Evolutionary conservation across 2,888 invertebrate genomes (phyloP).

Genomic region (Cheilosia vernalis): DNA sequence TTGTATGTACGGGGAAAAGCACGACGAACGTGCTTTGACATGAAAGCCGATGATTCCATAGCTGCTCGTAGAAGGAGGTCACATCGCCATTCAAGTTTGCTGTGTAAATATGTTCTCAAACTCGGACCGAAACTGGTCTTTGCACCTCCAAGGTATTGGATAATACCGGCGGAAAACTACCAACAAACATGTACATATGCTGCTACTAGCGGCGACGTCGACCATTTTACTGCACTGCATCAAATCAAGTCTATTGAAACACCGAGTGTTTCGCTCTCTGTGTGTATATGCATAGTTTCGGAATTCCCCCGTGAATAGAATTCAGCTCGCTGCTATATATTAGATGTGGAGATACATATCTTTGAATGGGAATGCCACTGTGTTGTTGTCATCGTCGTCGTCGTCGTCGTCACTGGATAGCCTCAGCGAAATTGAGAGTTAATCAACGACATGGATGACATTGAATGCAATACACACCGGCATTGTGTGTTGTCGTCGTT

Average conservation of each 20-base stretch:
- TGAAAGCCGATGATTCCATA: not conserved
- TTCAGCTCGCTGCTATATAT: not conserved
- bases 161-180: slow-evolving; percentile 20
- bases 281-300: slow-evolving; percentile 29
- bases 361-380: slow-evolving; percentile 11
- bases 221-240: slow-evolving; percentile 21
- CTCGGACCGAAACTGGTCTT: slow-evolving; percentile 14
- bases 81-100: slow-evolving; percentile 30
- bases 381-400: slow-evolving; percentile 19
- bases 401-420: slow-evolving; percentile 18
- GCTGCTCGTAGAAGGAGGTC: slow-evolving; percentile 10
- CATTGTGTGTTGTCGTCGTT: slow-evolving; percentile 33
- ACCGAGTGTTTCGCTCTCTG: not conserved
- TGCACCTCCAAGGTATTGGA: slow-evolving; percentile 29
- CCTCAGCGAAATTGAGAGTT: slow-evolving; percentile 67
- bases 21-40: not conserved
- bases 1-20: not conserved
- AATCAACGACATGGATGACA: slow-evolving; percentile 63
- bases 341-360: not conserved
- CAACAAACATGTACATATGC: not conserved
- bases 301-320: slow-evolving; percentile 24
- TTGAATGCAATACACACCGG: slow-evolving; percentile 51
- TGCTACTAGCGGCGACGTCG: not conserved
- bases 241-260: slow-evolving; percentile 30
- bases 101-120: slow-evolving; percentile 7